These are phyloP conservation scores for Callipepla squamata DNA, from an alignment of 2,113 vertebrate genomes.

Conservation along the genomic window DNA sequence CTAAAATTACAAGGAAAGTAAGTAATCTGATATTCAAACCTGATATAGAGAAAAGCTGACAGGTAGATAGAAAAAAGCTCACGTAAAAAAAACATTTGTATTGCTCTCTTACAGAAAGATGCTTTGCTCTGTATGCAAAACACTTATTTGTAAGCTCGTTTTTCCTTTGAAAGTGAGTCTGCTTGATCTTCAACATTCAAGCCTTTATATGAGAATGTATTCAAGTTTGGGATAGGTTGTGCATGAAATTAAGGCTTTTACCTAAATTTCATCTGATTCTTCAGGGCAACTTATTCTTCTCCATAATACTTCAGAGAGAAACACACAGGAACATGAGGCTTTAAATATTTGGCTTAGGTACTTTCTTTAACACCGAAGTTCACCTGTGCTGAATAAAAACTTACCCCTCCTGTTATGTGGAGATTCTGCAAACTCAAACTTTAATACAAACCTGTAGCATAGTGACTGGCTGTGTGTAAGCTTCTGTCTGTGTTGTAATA, in stretches of 20 bases:
- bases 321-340: background rate
- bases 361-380: background rate
- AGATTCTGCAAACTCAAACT: background rate
- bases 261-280: background rate
- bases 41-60: background rate
- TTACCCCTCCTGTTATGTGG: background rate
- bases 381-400: background rate
- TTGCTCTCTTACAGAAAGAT: background rate
- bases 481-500: constrained; percentile 86
- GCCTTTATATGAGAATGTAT: background rate
- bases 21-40: background rate
- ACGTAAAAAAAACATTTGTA: background rate
- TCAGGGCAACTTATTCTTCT: background rate
- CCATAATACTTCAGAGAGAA: background rate
- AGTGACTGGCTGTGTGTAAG: constrained; percentile 90
- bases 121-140: background rate
- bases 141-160: background rate
- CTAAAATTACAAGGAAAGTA: background rate
- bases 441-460: constrained; percentile 91
- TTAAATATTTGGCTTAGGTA: background rate
- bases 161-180: background rate
- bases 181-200: background rate
- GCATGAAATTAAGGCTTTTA: background rate
- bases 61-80: background rate
- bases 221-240: background rate